Evolutionary conservation across 2,113 vertebrate genomes (phyloP).

Genomic region (Myotis lucifugus): DNA sequence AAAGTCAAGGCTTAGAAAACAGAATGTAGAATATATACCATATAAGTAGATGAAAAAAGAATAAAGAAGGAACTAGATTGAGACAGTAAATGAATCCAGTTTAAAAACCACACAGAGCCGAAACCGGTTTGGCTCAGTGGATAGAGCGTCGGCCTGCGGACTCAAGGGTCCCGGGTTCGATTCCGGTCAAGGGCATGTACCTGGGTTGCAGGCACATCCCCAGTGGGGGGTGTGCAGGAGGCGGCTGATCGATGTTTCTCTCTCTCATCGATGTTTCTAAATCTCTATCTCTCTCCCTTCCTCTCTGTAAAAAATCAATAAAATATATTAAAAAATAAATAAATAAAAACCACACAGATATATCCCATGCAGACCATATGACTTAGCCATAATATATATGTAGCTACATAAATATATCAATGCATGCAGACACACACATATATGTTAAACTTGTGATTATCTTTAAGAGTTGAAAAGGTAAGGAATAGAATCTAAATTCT

Average conservation of each 20-base stretch:
- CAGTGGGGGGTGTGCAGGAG: too few relatives aligned
- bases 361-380: background rate
- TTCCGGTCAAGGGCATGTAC: too few relatives aligned
- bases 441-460: background rate
- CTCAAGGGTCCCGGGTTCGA: too few relatives aligned
- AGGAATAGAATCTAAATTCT: background rate
- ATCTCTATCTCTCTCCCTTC: too few relatives aligned
- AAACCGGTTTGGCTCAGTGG: too few relatives aligned
- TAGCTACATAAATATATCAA: background rate
- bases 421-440: background rate
- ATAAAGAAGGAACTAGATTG: background rate
- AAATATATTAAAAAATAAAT: too few relatives aligned
- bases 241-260: too few relatives aligned
- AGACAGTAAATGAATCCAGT: background rate
- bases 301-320: too few relatives aligned
- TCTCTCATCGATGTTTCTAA: too few relatives aligned
- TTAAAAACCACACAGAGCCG: background rate
- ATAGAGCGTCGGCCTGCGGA: too few relatives aligned
- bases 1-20: background rate
- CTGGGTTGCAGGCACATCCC: too few relatives aligned
- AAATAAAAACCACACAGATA: background rate
- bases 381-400: background rate
- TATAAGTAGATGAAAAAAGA: background rate
- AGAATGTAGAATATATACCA: background rate
- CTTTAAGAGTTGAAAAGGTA: conserved; percentile 3